Evolutionary conservation across 2,113 vertebrate species (phyloP).

Genomic region (Grantiella picta): DNA sequence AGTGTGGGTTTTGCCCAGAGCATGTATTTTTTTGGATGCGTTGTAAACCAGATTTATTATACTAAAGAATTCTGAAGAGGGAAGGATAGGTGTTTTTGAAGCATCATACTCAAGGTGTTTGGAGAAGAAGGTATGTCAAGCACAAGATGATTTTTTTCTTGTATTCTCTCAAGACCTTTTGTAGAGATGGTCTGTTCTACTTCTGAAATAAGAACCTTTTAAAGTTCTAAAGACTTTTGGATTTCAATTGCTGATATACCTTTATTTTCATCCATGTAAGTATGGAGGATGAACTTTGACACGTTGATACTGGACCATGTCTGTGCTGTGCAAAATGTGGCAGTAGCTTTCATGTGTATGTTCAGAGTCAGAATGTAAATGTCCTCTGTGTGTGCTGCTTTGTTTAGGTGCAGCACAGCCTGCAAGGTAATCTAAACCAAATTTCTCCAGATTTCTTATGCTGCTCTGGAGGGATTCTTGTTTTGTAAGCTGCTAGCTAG

Average conservation of each 20-base stretch:
- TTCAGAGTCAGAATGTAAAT: background rate
- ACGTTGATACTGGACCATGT: background rate
- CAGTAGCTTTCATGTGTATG: background rate
- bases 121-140: background rate
- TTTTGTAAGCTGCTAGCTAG: background rate
- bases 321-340: background rate
- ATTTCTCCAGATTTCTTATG: background rate
- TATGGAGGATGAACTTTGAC: background rate
- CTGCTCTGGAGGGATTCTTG: background rate
- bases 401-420: background rate
- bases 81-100: background rate
- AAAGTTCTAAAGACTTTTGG: background rate
- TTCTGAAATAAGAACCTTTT: background rate
- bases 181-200: background rate
- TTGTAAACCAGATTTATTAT: background rate
- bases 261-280: background rate
- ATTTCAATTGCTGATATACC: background rate
- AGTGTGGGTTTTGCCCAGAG: background rate
- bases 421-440: background rate
- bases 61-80: background rate
- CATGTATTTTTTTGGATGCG: background rate
- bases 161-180: background rate
- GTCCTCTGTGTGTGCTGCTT: background rate
- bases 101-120: background rate
- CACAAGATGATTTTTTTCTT: background rate